Conservation (phyloP, 2,888 invertebrate genomes). For the Cerceris ruficornis region DNA sequence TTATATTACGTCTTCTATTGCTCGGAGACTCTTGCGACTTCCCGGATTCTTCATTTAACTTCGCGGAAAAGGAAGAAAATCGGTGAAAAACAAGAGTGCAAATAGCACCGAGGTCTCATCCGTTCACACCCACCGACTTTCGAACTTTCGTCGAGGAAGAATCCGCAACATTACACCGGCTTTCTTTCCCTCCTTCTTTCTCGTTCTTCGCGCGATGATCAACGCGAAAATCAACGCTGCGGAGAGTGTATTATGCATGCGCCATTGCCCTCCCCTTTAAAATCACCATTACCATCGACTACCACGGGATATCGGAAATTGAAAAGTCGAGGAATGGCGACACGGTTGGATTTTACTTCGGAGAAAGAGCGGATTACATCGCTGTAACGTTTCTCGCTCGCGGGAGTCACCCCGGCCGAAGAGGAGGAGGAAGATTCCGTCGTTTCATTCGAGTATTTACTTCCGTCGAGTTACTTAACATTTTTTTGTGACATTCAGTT, state of each 20-base stretch:
- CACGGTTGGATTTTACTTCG: slow-evolving; percentile 35
- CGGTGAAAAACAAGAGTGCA: neutral
- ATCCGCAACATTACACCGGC: neutral
- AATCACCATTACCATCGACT: slow-evolving; percentile 50
- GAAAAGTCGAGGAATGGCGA: slow-evolving; percentile 51
- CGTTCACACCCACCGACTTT: slow-evolving; percentile 24
- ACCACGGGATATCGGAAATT: slow-evolving; percentile 53
- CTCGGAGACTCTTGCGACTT: too few relatives aligned
- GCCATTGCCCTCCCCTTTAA: slow-evolving; percentile 58
- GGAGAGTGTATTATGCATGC: slow-evolving; percentile 55
- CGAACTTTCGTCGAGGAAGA: slow-evolving; percentile 18
- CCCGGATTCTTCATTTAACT: slow-evolving; percentile 43
- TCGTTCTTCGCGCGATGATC: slow-evolving; percentile 42
- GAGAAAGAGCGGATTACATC: slow-evolving; percentile 40
- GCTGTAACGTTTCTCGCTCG: slow-evolving; percentile 42
- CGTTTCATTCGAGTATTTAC: too few relatives aligned
- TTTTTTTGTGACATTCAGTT: too few relatives aligned
- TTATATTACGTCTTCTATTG: too few relatives aligned
- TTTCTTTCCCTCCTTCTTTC: neutral
- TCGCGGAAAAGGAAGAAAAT: neutral
- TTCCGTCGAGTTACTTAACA: too few relatives aligned
- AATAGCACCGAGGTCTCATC: neutral
- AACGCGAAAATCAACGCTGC: slow-evolving; percentile 57
- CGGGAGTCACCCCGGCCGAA: slow-evolving; percentile 15
- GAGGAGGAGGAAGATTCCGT: too few relatives aligned